Conservation (phyloP, 2,113 vertebrate genomes). For the Columbina picui region DNA sequence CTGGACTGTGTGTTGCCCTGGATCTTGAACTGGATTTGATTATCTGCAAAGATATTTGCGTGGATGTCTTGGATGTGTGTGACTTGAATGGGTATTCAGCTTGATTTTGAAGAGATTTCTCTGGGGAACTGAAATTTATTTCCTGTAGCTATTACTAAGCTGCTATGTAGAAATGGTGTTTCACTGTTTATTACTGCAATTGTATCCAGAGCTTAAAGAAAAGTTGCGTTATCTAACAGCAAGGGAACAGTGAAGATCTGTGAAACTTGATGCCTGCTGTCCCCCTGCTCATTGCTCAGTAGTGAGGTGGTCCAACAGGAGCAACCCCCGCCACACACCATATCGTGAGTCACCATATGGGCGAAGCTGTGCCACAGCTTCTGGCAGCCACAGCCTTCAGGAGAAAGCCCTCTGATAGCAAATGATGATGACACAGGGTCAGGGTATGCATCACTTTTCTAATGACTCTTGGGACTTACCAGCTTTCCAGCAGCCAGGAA, state of each 20-base stretch:
- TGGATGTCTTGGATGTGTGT: not conserved
- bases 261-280: not conserved
- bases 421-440: conserved; percentile 8
- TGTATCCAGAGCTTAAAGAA: not conserved
- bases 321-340: not conserved
- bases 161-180: not conserved
- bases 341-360: too few species aligned
- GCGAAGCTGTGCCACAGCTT: not conserved
- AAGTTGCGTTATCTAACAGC: not conserved
- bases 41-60: not conserved
- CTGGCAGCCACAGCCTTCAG: not conserved
- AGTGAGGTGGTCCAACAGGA: not conserved
- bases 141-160: not conserved
- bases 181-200: not conserved
- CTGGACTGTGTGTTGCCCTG: not conserved
- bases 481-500: conserved; percentile 39
- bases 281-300: not conserved
- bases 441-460: not conserved
- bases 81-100: not conserved
- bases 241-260: not conserved
- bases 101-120: not conserved
- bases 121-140: not conserved
- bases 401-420: not conserved
- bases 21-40: not conserved
- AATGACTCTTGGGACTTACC: not conserved